Base-by-base conservation (phyloP, 2,888 invertebrate genomes). In the Eugnorisma glareosa region DNA sequence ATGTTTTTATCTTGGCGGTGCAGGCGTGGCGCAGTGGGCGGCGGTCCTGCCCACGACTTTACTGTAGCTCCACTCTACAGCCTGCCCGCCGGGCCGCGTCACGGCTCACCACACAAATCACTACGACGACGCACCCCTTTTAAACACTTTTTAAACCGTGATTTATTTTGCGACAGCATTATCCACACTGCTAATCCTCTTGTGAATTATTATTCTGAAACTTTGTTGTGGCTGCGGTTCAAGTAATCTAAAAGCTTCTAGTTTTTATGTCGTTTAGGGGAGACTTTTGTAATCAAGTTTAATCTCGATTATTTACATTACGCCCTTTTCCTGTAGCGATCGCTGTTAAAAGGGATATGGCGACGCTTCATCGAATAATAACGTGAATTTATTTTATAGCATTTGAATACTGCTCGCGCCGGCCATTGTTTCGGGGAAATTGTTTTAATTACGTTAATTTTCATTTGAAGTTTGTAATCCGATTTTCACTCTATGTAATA, bases 181-280 rank as follows among this genome's bases (percentile, higher is more conserved):
- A 95, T 93, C 94, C 94, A 91, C 93, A 92, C 91, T 93, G 92
- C 91, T 94, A 94, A 95, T 94, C 94, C 93, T 86, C 89, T 87
- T 89, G 93, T 92, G 94, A 94, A 94, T 95, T 92, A 92, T 92
- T 95, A 94, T 94, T 92, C 93, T 90, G 86, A 90, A 95, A 94
- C 92, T 94, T 95, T 94, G 92, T 90, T 94, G 91, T 93, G 93
- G 90, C 91, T 91, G 91, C 85, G 89, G 93, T 92, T 93, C 91
- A 92, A 93, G 93, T 93, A 93, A 93, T 92, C 92, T 91, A 75
- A 90, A 92, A 91, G 92, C 92, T 93, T 91, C 90, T 86, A 88
- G 92, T 90, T 91, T 91, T 91, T 92, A 90, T 91, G 89, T 89
- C 90, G 88, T 89, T 90, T 92, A 92, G 92, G 85, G 82, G 79